Base-by-base conservation (phyloP, 2,888 invertebrate species). In the Empis stercorea region DNA sequence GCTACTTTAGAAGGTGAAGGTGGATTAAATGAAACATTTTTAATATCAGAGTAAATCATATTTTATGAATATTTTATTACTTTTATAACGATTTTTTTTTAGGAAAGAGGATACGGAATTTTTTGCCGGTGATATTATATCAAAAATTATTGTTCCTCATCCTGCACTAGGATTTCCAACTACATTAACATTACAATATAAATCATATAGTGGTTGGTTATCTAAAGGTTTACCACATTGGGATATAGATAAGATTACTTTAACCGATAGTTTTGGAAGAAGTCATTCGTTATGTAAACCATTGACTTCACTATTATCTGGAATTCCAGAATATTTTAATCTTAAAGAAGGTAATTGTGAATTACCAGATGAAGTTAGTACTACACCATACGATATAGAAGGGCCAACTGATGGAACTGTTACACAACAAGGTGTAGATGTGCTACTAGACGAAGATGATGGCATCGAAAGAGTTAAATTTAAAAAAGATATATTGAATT, bases 131-230 rank as follows among this genome's bases (percentile, higher is more conserved):
- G 79, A 81, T 44, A 76, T 82, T 13, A 77, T 89, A 48, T 82
- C 86, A 6, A 80, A 84, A 61, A 86, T 93, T 52, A 72, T 92
- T 36, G 92, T 93, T 2, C 89, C 91, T 4, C 92, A 92, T 73
- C 92, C 92, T 1, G 84, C 84, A 17, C 71, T 92, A 50, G 78
- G 83, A 14, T 84, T 83, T 55, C 81, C 86, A 14, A 73, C 78
- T 45, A 77, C 79, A 27, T 76, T 84, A 1, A 79, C 86, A 60
- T 74, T 93, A 16, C 78, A 84, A 55, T 93, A 93, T 68, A 85
- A 84, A 9, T 87, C 87, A 0, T 92, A 92, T 71, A 84, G 84
- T 54, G 92, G 92, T 13, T 93, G 93, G 93, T 75, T 92, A 48
- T 86, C 85, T 30, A 87, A 86, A 16, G 91, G 89, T 2, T 73